A percentile compares a stretch with the other conserved stretches of the same genome.
Conservation (phyloP, 1,140 invertebrate genomes). For the Hylyphantes graminicola region DNA sequence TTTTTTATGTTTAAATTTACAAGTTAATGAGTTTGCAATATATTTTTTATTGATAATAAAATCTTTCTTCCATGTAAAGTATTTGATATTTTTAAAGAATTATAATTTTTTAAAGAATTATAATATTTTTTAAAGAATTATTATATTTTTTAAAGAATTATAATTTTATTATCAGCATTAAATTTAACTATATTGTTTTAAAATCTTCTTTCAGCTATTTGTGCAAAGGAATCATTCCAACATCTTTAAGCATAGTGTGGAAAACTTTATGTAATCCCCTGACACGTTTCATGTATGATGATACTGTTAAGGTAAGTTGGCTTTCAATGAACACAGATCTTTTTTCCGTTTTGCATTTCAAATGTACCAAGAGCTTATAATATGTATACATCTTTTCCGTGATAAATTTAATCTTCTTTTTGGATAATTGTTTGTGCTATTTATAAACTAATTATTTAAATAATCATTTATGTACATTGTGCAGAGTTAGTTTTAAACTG, state of each 20-base stretch:
- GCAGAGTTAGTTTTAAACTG: no score
- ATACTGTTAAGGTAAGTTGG: slow-evolving; percentile 48
- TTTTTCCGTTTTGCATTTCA: no score
- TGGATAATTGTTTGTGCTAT: neutral
- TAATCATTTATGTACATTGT: no score
- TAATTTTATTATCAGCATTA: neutral
- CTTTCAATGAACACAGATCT: neutral
- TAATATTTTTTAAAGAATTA: neutral
- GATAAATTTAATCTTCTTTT: neutral
- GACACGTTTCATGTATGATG: slow-evolving; percentile 59
- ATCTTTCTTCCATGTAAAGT: neutral
- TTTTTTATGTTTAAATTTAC: neutral
- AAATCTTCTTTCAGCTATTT: slow-evolving; percentile 44
- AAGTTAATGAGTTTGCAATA: neutral
- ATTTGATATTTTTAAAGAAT: neutral
- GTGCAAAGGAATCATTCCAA: slow-evolving; percentile 39
- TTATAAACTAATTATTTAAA: no score
- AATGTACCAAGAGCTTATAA: no score
- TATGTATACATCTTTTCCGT: neutral
- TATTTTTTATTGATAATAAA: neutral
- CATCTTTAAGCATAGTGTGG: slow-evolving; percentile 26
- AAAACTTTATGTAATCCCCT: slow-evolving; percentile 57
- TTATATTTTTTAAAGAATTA: neutral
- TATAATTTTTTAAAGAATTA: neutral
- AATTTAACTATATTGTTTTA: neutral